Percentiles rank a stretch among this genome's conserved stretches.
These are phyloP conservation scores for Agriopis marginaria DNA, from an alignment of 2,888 invertebrate species.

Conservation along the genomic window DNA sequence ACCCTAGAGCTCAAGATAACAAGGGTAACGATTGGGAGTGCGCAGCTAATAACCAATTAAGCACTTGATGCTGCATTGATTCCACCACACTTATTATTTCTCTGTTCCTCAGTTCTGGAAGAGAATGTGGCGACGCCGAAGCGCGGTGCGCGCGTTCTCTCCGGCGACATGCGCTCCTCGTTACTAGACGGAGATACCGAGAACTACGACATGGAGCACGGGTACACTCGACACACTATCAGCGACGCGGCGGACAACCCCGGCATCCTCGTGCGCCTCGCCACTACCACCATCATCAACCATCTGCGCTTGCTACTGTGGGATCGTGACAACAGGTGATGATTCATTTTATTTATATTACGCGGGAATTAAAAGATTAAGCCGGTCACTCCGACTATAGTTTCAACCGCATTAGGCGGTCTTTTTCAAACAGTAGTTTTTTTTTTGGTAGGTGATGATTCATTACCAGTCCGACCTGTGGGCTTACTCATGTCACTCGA, in stretches of 20 bases:
- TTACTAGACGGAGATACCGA: constrained; percentile 95
- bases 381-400: no score
- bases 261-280: constrained; percentile 94
- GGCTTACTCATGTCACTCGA: no score
- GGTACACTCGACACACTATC: constrained; percentile 95
- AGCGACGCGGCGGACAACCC: constrained; percentile 89
- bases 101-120: constrained; percentile 88
- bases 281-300: constrained; percentile 95
- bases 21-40: no score
- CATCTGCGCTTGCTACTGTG: constrained; percentile 96
- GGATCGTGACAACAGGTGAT: constrained; percentile 94
- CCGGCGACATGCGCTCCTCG: constrained; percentile 95
- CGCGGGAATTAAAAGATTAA: no score
- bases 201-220: constrained; percentile 97
- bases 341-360: no score
- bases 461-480: no score
- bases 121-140: constrained; percentile 96
- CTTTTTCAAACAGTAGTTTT: no score
- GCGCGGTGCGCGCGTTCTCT: constrained; percentile 94
- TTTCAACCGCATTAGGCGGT: no score
- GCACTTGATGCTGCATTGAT: not conserved
- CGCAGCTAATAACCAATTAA: not conserved
- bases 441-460: no score
- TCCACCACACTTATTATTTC: not conserved
- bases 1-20: no score